phyloP scores from a whole-genome alignment of 2,113 vertebrate species.

The Laticauda colubrina region DNA sequence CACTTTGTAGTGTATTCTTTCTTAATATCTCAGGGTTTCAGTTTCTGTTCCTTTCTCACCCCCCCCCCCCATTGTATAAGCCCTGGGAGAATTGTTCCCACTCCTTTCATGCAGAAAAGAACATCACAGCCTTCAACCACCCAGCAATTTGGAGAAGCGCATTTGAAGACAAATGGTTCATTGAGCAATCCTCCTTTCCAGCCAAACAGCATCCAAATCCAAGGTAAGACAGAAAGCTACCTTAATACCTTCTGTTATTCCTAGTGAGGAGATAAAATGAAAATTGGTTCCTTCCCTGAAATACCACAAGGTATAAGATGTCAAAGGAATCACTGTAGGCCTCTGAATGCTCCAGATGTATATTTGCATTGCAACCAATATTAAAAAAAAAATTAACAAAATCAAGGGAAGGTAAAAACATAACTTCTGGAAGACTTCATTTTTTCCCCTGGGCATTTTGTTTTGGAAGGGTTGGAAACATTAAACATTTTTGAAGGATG shows the following conservation, averaged over 20 bases:
- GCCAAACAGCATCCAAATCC: constrained; percentile 70
- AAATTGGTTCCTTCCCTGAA: background rate
- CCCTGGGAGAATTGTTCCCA: constrained; percentile 65
- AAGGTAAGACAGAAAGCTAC: constrained; percentile 65
- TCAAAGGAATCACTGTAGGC: background rate
- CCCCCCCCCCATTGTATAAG: constrained; percentile 74
- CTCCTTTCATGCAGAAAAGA: constrained; percentile 65
- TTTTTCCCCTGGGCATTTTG: background rate
- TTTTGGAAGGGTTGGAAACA: background rate
- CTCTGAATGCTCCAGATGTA: background rate
- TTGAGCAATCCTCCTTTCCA: constrained; percentile 64
- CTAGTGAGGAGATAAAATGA: background rate
- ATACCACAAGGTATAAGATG: background rate
- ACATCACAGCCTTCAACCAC: constrained; percentile 63
- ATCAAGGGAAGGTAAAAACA: background rate
- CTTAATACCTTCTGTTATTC: background rate
- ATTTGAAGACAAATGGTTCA: constrained; percentile 68
- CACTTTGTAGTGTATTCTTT: constrained; percentile 19
- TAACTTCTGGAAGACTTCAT: background rate
- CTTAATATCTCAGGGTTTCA: constrained; percentile 75
- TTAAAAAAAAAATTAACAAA: background rate
- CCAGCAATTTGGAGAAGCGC: constrained; percentile 60
- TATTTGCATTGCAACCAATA: background rate
- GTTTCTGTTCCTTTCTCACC: constrained; percentile 68
- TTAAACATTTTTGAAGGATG: background rate